Evolutionary conservation across 30 jellyfish, hydroid and myxozoan genomes (phyloP).

Genomic region (Hydractinia symbiolongicarpus): DNA sequence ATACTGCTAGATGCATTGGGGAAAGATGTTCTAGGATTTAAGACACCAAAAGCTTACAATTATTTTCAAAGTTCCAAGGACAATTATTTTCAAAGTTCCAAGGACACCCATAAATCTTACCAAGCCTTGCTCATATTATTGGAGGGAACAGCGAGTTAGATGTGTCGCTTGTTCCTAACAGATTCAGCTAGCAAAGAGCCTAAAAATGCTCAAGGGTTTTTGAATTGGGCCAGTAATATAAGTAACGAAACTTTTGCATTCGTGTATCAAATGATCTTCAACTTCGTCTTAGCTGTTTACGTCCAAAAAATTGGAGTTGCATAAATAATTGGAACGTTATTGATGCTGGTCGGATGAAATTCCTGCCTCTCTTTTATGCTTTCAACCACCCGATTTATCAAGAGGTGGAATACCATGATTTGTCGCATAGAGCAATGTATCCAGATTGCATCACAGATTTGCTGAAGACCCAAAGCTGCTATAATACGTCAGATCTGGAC

Average conservation of each 20-base stretch:
- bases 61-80: neutral
- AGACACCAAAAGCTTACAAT: conserved; percentile 11
- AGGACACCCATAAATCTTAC: conserved; percentile 26
- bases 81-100: neutral
- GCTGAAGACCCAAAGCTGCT: neutral
- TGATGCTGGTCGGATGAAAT: conserved; percentile 12
- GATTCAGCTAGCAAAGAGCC: neutral
- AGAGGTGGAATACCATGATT: conserved; percentile 16
- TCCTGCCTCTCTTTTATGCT: conserved; percentile 11
- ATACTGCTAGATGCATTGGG: conserved; percentile 18
- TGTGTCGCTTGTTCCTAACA: neutral
- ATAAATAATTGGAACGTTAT: neutral
- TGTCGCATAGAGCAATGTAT: neutral
- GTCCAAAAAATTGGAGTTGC: conserved; percentile 16
- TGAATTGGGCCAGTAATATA: conserved; percentile 5
- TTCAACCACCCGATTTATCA: conserved; percentile 17
- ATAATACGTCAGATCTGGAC: neutral
- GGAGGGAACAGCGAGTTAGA: conserved; percentile 8
- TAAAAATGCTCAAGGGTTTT: conserved; percentile 6
- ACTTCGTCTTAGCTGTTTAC: conserved; percentile 8
- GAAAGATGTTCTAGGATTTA: conserved; percentile 3
- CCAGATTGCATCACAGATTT: neutral
- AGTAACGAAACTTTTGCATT: neutral
- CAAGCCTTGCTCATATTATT: conserved; percentile 10
- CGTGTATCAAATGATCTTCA: conserved; percentile 1